Base-by-base conservation (phyloP, 1,140 invertebrate genomes). In the Drosophila jambulina region DNA sequence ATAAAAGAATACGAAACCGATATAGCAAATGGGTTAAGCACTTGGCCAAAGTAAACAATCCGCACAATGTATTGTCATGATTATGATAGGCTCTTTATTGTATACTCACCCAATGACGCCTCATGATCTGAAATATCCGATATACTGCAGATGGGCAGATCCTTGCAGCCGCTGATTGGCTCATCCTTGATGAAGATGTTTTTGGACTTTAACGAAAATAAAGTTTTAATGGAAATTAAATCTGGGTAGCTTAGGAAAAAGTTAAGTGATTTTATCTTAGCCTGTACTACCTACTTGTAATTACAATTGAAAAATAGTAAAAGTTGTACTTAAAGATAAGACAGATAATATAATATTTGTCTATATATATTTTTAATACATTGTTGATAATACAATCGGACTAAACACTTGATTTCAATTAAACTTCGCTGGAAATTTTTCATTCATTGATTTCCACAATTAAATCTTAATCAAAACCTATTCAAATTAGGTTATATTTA, bases 71-170 rank as follows among this genome's bases (percentile, higher is more conserved):
- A 61, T 61, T 60, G 17, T 56, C 27, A 67, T 49, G 21, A 36
- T 29, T 40, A 48, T 56, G 25, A 46, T 29, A 27, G 42, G n/a
- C 3, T 54, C 17, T 48, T 29, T n/a, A 19, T 27, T 13, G 4
- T 19, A 5, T 13, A 92, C 91, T 91, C 64, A 92, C 91, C 91
- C 60, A 92, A 45, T 36, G 91, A 92, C n/a, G 83, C 77, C 56
- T 92, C 91, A 58, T 92, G 91, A 91, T 92, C 91, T 75, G 91
- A 92, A 77, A 92, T 90, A 86, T 92, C 91, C 75, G 91, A 92
- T 77, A 88, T 80, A 62, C 91, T 92, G 79, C 81, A 92, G 25
- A 92, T 84, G 9, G 79, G 71, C 53, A 88, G 46, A 57, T 92
- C 90, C 59, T 92, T 91, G 63, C 78, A 82, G 42, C 91, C 91